Percentiles rank a stretch among this genome's conserved stretches.
Conservation (phyloP, 2,888 invertebrate genomes). For the Apodemia duryi region DNA sequence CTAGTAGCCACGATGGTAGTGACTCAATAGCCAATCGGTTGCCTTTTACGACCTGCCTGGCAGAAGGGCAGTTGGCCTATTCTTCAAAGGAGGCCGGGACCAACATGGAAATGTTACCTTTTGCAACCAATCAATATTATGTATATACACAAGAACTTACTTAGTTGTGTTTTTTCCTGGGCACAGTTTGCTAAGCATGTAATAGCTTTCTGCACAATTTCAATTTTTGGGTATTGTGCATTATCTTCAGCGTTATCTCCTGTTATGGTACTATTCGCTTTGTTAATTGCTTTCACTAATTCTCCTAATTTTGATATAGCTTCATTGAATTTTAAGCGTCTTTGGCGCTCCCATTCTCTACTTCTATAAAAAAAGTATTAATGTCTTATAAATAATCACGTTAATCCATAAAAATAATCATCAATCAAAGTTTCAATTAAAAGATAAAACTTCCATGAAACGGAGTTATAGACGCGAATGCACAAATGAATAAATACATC, state of each 20-base stretch:
- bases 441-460: no score
- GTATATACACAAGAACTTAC: slow-evolving; percentile 44
- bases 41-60: no score
- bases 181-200: slow-evolving; percentile 52
- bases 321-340: slow-evolving; percentile 82
- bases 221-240: slow-evolving; percentile 65
- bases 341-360: slow-evolving; percentile 84
- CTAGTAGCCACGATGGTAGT: no score
- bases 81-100: no score
- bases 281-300: slow-evolving; percentile 52
- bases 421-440: no score
- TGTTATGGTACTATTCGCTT: slow-evolving; percentile 37
- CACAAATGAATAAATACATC: no score
- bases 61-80: no score
- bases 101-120: no score
- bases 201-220: slow-evolving; percentile 67
- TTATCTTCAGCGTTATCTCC: slow-evolving; percentile 47
- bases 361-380: slow-evolving; percentile 71
- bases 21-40: no score
- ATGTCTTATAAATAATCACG: not conserved
- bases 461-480: no score
- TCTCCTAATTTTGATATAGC: slow-evolving; percentile 62
- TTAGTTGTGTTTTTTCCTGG: slow-evolving; percentile 60
- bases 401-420: no score
- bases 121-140: no score